phyloP scores from a whole-genome alignment of 2,113 vertebrate genomes.

The Emberiza fucata region DNA sequence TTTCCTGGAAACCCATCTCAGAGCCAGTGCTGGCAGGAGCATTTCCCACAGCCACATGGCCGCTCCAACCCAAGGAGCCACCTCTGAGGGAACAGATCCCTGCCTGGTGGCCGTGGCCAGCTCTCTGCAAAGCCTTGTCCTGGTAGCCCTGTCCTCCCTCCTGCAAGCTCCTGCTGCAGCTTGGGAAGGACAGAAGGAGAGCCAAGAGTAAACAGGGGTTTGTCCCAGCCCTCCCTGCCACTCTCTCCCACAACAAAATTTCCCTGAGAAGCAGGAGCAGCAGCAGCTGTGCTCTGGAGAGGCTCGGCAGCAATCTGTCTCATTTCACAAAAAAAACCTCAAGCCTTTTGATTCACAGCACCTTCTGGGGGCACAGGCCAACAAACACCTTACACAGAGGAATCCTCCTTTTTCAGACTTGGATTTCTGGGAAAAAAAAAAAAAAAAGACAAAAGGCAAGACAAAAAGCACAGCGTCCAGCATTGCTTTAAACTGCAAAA shows the following conservation, averaged over 20 bases:
- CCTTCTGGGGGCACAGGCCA: neutral
- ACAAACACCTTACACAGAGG: neutral
- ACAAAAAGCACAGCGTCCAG: neutral
- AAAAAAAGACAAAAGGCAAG: too few species aligned
- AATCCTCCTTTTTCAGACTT: neutral
- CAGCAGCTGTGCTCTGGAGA: neutral
- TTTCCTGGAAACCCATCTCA: neutral
- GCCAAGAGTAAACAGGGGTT: neutral
- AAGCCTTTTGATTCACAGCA: neutral
- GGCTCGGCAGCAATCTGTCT: neutral
- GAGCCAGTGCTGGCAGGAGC: rapidly evolving
- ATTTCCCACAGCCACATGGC: rapidly evolving
- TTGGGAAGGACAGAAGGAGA: neutral
- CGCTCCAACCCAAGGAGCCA: neutral
- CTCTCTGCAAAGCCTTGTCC: neutral
- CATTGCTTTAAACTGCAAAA: neutral
- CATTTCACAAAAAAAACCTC: neutral
- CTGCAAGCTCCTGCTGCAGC: neutral
- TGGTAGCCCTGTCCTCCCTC: neutral
- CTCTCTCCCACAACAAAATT: neutral
- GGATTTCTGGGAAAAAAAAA: neutral
- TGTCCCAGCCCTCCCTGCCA: neutral
- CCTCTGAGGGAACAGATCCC: rapidly evolving
- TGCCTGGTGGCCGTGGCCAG: rapidly evolving
- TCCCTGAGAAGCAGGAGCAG: neutral